A percentile compares a stretch with the other conserved stretches of the same genome.
These are phyloP conservation scores for Temnopleurus reevesii DNA, from an alignment of 53 echinoderm and acorn worm genomes.

Conservation along the genomic window DNA sequence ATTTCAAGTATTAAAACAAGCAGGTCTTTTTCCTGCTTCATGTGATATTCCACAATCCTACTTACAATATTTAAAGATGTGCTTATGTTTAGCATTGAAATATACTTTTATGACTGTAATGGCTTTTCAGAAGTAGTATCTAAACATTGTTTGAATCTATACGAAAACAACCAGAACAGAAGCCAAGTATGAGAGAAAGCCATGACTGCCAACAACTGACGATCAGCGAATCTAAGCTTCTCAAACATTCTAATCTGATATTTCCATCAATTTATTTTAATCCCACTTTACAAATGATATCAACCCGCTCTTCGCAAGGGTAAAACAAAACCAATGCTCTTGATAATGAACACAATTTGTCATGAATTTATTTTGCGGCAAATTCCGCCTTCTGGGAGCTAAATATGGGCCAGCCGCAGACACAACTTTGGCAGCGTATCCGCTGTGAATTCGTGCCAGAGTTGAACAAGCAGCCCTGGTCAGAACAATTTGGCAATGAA, in stretches of 20 bases:
- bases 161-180: too few relatives aligned
- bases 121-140: not conserved
- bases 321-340: not conserved
- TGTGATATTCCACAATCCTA: too few relatives aligned
- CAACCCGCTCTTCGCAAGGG: not conserved
- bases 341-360: conserved; percentile 29
- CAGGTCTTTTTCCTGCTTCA: too few relatives aligned
- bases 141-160: not conserved
- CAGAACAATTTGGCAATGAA: conserved; percentile 36
- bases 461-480: not conserved
- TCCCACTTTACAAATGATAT: conserved; percentile 15
- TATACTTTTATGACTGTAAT: not conserved
- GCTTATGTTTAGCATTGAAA: too few relatives aligned
- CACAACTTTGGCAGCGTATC: conserved; percentile 19
- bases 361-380: conserved; percentile 30
- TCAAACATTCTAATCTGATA: not conserved
- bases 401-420: conserved; percentile 35
- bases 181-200: too few relatives aligned
- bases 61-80: too few relatives aligned
- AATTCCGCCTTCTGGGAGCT: conserved; percentile 3
- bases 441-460: not conserved
- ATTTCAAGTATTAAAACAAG: too few relatives aligned
- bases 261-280: conserved; percentile 43
- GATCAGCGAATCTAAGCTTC: not conserved
- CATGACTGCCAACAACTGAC: conserved; percentile 18